Percentiles rank a stretch among this genome's conserved stretches.
These are phyloP conservation scores for Patella caerulea DNA, from an alignment of 2,888 invertebrate species.

Conservation along the genomic window DNA sequence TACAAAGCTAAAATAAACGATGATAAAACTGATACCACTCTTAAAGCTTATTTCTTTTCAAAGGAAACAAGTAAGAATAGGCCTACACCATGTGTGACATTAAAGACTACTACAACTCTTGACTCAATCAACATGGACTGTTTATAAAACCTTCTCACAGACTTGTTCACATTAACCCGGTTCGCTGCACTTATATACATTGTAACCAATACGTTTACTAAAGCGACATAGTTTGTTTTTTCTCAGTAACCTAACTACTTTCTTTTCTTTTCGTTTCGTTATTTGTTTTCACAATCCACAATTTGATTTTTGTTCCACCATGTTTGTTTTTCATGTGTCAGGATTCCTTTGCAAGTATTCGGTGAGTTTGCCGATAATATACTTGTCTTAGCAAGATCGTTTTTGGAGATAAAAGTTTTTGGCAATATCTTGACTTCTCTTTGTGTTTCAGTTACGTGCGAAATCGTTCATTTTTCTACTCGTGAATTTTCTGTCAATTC, in stretches of 20 bases:
- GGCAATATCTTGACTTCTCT: not conserved
- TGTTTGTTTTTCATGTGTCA: not conserved
- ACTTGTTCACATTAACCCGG: not conserved
- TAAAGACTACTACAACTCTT: no score
- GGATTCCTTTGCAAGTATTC: not conserved
- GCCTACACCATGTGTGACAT: no score
- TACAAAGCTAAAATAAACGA: no score
- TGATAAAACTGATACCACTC: no score
- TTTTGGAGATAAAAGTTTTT: not conserved
- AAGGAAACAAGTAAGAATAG: no score
- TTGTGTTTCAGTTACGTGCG: not conserved
- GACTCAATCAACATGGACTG: not conserved
- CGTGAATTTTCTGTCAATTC: not conserved
- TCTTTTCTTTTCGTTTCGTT: not conserved
- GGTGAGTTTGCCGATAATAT: not conserved
- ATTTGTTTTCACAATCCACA: conserved; percentile 4
- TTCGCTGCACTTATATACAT: conserved; percentile 5
- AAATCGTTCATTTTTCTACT: conserved; percentile 1
- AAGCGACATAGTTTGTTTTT: not conserved
- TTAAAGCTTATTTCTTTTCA: no score
- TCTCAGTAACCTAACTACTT: not conserved
- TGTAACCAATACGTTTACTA: not conserved
- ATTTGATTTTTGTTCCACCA: not conserved
- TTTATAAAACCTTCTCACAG: conserved; percentile 1
- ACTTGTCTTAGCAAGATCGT: not conserved